phyloP scores from a whole-genome alignment of 2,888 invertebrate species.

The Itoplectis maculator region DNA sequence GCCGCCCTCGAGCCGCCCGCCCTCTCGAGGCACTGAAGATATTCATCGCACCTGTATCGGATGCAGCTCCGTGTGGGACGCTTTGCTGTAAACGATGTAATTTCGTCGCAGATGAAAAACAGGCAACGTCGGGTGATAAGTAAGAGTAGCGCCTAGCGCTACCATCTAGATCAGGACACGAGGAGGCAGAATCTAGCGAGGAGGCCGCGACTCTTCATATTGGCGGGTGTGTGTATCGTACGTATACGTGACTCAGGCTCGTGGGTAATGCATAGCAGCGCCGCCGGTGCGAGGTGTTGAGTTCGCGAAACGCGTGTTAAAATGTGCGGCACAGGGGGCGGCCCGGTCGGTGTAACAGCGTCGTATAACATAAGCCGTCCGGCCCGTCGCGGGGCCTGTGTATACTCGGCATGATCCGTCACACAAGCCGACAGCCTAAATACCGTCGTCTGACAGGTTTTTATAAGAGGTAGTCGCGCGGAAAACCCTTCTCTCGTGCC shows the following conservation, averaged over 20 bases:
- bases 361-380: slow-evolving; percentile 55
- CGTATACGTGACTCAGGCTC: neutral
- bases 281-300: slow-evolving; percentile 31
- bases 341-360: slow-evolving; percentile 9
- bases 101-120: too few species aligned
- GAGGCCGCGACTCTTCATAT: too few species aligned
- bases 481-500: slow-evolving; percentile 64
- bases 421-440: slow-evolving; percentile 75
- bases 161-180: too few species aligned
- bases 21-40: slow-evolving; percentile 40
- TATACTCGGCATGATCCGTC: slow-evolving; percentile 71
- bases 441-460: slow-evolving; percentile 72
- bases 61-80: neutral
- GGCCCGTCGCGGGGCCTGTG: slow-evolving; percentile 16
- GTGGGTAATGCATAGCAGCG: slow-evolving; percentile 19
- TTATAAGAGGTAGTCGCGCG: slow-evolving; percentile 68
- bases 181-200: too few species aligned
- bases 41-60: neutral
- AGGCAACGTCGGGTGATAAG: too few species aligned
- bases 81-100: neutral
- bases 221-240: neutral
- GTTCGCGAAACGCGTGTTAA: slow-evolving; percentile 38
- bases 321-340: slow-evolving; percentile 4
- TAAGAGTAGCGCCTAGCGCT: too few species aligned
- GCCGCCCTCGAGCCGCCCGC: neutral